Evolutionary conservation across 2,888 invertebrate genomes (phyloP).

Genomic region (Scrobipalpa atriplicella): DNA sequence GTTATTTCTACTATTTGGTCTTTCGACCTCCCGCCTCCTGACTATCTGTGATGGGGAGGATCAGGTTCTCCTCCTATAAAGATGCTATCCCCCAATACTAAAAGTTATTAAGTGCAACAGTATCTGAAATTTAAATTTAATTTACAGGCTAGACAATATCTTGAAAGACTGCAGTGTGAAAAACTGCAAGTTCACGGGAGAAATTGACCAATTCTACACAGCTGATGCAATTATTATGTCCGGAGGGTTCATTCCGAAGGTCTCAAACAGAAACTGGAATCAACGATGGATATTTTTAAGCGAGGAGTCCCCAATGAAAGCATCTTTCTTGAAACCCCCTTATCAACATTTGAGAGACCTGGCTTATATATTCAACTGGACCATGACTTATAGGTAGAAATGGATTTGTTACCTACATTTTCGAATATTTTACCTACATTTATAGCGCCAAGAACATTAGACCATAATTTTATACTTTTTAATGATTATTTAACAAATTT

Average conservation of each 20-base stretch:
- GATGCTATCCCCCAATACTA: too few relatives aligned
- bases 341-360: slow-evolving; percentile 48
- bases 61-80: too few relatives aligned
- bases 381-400: slow-evolving; percentile 83
- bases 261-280: slow-evolving; percentile 47
- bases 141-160: slow-evolving; percentile 70
- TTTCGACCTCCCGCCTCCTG: too few relatives aligned
- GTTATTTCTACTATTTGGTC: too few relatives aligned
- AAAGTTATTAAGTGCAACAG: not conserved
- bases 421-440: too few relatives aligned
- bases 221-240: slow-evolving; percentile 87
- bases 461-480: too few relatives aligned
- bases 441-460: too few relatives aligned
- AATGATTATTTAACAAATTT: too few relatives aligned
- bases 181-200: slow-evolving; percentile 84
- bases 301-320: slow-evolving; percentile 86
- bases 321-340: slow-evolving; percentile 70
- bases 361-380: slow-evolving; percentile 87
- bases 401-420: not conserved
- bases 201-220: slow-evolving; percentile 63
- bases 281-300: slow-evolving; percentile 88
- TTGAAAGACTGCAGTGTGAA: slow-evolving; percentile 83
- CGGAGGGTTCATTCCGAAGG: slow-evolving; percentile 49
- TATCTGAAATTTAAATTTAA: too few relatives aligned
- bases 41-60: too few relatives aligned